Base-by-base conservation (phyloP, 2,888 invertebrate genomes). In the Synanthedon andrenaeformis region DNA sequence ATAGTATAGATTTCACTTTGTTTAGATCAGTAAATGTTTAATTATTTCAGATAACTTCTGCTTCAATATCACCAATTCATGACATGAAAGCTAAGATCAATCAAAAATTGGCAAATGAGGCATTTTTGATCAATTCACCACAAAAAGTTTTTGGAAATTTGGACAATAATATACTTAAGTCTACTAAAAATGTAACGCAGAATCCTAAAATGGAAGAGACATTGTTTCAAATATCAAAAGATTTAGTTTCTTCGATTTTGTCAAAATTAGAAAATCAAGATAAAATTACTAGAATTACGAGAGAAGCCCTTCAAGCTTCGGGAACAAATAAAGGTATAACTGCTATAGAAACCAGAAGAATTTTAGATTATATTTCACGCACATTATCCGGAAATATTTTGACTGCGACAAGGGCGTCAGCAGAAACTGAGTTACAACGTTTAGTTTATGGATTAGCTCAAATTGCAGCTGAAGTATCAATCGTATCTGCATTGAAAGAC, bases 361-460 rank as follows among this genome's bases (percentile, higher is more conserved):
- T 87, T 62, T 64, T 87, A 53, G 87, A 87, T 64, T 86, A 85
- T 52, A 83, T 87, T 59, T 87, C 87, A 17, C 74, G 82, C 61
- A 83, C 85, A 5, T 60, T 87, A 50, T 86, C 87, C 13, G 75
- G 83, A 2, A 77, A 87, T 59, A 87, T 87, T 61, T 65, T 87
- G 4, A 76, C 70, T 49, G 74, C 86, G 54, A 86, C 87, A 2
- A 76, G 76, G 61, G 70, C 77, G 41, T 83, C 86, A 1, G 82
- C 87, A n/a, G 87, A 87, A 63, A 82, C 85, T 19, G 86, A 86
- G 63, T 65, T 87, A 5, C 87, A 87, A 68, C 74, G 86, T 12
- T 63, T 87, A 42, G 85, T 87, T 5, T 87, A 85, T 58, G 87
- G 87, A 5, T 66, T 87, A 59, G 78, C 82, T n/a, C 86, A 85